Conservation (phyloP, 2,113 vertebrate genomes). For the Sphyrna mokarran region DNA sequence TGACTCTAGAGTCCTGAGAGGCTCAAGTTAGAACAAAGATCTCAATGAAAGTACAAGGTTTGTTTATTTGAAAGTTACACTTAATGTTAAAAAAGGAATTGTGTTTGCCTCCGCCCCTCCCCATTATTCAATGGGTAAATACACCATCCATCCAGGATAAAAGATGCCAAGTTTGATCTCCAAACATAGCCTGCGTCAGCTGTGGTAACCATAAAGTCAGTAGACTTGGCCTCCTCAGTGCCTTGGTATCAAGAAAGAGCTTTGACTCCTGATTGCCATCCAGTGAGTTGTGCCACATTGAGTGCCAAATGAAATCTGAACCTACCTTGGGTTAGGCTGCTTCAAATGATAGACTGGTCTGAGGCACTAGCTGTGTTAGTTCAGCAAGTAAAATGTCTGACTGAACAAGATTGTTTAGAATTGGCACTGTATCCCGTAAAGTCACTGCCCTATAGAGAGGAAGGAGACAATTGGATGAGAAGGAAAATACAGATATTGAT, state of each 20-base stretch:
- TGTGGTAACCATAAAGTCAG: neutral
- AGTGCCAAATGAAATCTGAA: neutral
- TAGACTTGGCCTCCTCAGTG: neutral
- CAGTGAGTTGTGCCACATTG: neutral
- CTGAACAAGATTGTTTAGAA: neutral
- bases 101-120: neutral
- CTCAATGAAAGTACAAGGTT: neutral
- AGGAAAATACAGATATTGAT: neutral
- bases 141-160: neutral
- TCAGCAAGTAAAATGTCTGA: neutral
- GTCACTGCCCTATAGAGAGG: neutral
- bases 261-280: neutral
- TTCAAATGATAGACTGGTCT: neutral
- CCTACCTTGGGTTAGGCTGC: neutral
- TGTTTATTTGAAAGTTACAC: neutral
- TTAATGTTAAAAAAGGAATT: neutral
- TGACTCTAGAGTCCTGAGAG: neutral
- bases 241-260: neutral
- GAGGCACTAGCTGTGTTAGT: neutral
- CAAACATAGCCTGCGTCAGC: neutral
- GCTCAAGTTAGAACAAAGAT: neutral
- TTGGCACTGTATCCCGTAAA: neutral
- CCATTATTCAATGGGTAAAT: neutral
- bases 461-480: neutral
- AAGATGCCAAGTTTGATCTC: neutral